Base-by-base conservation (phyloP, 2,113 vertebrate genomes). In the Hippocampus barbouri region DNA sequence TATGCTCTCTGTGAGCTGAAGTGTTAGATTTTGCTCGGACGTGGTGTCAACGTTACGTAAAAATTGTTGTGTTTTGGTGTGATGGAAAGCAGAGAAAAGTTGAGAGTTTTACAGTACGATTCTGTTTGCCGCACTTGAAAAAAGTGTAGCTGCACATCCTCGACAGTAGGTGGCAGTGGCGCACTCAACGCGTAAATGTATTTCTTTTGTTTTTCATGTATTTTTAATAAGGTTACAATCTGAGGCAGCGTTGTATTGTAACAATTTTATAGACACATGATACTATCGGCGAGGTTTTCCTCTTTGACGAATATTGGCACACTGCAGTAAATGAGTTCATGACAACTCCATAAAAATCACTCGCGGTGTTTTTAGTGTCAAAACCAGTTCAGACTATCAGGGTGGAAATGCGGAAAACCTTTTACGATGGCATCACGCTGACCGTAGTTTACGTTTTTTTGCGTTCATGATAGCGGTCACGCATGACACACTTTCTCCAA, bases 1-100 rank as follows among this genome's bases (percentile, higher is more conserved):
- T 83, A 51, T 51, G 65, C 79, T 77, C 0, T 84, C 64, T 72
- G 61, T 79, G 70, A 75, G 60, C 75, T 77, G 71, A 76, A 73
- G 74, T 70, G 75, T 73, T 73, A 66, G 79, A 72, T 79, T 79
- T 67, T 69, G 27, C 45, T 67, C 34, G 40, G 70, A 8, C 68
- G 40, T 73, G 56, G 53, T 69, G 68, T 40, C 14, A 51, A 23
- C 71, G 70, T 86, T 86, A 72, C 56, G 69, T 82, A 71, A 84
- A 77, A 34, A 68, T 76, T 76, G 1, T 78, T 73, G 72, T 67
- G 34, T 69, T 68, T 34, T 70, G 5, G 72, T 61, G 49, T 67
- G 30, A 53, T 40, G 8, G 59, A 47, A 76, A 64, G 40, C 2
- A 2, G 20, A 47, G 8, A 70, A 30, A 65, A 62, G 0, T 20